Evolutionary conservation across 2,797 vertebrate genomes (phyloP), one percentile per base, ranked within the genome.

Genomic region (Brachyrhaphis roseni): DNA sequence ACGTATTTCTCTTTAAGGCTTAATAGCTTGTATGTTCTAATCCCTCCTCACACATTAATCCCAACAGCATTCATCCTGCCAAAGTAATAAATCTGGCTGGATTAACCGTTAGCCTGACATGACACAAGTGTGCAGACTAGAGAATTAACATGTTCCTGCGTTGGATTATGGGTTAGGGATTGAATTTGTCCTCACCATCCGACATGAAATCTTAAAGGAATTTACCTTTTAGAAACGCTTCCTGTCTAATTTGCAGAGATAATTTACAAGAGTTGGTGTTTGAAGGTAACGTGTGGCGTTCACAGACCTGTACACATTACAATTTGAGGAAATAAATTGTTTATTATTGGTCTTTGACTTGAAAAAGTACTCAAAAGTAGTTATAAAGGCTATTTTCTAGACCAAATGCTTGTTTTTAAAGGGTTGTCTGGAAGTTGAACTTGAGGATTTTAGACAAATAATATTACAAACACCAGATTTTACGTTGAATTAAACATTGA

Each of bases 41-140:
- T 87, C 77, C 74, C 39, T 76, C 76, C 72, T 84, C 79, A 77
- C 70, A 72, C 84, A 88, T 80, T 81, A 90, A 87, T 88, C 85
- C 84, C 81, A 36, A 78, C n/a, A 20, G 34, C 53, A 76, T 71
- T 82, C 4, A 59, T 59, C 23, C 84, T 86, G 84, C 89, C 88
- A 87, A 76, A 76, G 76, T 46, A 73, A 88, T 89, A 89, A 86
- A 86, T 89, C 66, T 75, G 78, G 45, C 46, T 81, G 86, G 88
- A 90, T 91, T 89, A 90, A 84, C 83, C 80, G 80, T 79, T 81
- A 80, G 49, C 78, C 76, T 78, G 66, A 71, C 31, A 46, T 84
- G 83, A 79, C 72, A 79, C 59, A 10, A 12, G 66, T 83, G 73
- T 77, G 72, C 46, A 78, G 66, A 55, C 41, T 10, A 43, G 45